Conservation (phyloP, 2,113 vertebrate genomes). For the Dromaius novaehollandiae region DNA sequence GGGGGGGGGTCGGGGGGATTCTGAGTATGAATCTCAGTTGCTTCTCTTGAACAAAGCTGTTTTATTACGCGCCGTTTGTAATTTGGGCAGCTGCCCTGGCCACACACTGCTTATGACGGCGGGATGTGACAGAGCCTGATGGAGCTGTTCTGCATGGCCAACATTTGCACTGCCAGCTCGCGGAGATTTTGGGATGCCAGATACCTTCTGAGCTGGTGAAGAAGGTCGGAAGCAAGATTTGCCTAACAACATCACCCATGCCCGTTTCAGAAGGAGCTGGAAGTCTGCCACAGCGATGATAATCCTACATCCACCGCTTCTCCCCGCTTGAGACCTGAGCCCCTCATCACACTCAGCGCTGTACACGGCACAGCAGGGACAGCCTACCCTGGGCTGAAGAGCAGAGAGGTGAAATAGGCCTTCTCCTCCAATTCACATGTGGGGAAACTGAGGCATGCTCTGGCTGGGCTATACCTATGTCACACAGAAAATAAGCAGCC, state of each 20-base stretch:
- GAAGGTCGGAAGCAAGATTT: background rate
- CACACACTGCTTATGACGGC: background rate
- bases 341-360: rapidly evolving
- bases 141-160: too few relatives aligned
- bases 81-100: background rate
- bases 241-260: background rate
- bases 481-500: too few relatives aligned
- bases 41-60: background rate
- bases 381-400: background rate
- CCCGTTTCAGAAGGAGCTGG: background rate
- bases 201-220: background rate
- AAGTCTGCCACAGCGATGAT: background rate
- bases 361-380: background rate
- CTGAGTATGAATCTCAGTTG: background rate
- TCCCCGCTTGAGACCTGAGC: rapidly evolving
- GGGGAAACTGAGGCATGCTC: background rate
- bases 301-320: background rate
- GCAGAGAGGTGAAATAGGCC: background rate
- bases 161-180: background rate
- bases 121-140: background rate
- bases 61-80: background rate
- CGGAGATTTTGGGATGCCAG: background rate
- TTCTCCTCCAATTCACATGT: background rate
- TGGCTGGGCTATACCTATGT: too few relatives aligned
- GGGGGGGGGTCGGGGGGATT: background rate